Evolutionary conservation across 2,113 vertebrate species (phyloP).

Genomic region (Chamaea fasciata): DNA sequence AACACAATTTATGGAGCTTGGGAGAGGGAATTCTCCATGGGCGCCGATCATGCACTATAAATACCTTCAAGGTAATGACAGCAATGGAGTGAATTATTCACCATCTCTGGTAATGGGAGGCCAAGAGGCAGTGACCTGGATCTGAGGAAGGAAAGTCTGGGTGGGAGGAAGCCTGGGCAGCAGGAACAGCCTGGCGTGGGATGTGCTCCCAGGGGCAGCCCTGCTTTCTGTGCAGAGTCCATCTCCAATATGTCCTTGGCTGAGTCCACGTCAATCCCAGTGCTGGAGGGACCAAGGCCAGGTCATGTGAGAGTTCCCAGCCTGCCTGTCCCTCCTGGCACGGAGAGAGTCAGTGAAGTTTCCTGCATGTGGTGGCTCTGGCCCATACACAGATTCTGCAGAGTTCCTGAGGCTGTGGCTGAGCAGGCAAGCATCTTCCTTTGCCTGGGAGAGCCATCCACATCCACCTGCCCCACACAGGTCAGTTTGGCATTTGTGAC

Average conservation of each 20-base stretch:
- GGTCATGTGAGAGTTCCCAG: neutral
- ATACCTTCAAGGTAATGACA: constrained; percentile 73
- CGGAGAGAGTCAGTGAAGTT: neutral
- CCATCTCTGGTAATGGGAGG: constrained; percentile 52
- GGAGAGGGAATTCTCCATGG: constrained; percentile 12
- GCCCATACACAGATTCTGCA: rapidly evolving
- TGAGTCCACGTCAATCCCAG: rapidly evolving
- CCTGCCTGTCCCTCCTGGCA: neutral
- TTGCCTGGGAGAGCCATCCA: rapidly evolving
- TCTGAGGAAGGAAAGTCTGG: constrained; percentile 59
- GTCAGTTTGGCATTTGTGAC: neutral
- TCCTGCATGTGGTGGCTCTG: neutral
- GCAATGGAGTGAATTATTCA: constrained; percentile 72
- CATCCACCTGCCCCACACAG: neutral
- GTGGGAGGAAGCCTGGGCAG: neutral
- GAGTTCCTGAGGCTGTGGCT: neutral
- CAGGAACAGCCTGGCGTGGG: neutral
- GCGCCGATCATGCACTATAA: constrained; percentile 47
- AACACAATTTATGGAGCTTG: neutral
- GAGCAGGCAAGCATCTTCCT: neutral
- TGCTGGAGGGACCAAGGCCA: neutral
- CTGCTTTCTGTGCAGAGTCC: neutral
- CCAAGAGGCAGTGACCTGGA: constrained; percentile 69
- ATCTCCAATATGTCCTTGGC: rapidly evolving
- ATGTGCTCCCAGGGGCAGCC: neutral